These are phyloP conservation scores for Petrocephalus zakoni DNA, from an alignment of 2,113 vertebrate genomes.

Conservation along the genomic window DNA sequence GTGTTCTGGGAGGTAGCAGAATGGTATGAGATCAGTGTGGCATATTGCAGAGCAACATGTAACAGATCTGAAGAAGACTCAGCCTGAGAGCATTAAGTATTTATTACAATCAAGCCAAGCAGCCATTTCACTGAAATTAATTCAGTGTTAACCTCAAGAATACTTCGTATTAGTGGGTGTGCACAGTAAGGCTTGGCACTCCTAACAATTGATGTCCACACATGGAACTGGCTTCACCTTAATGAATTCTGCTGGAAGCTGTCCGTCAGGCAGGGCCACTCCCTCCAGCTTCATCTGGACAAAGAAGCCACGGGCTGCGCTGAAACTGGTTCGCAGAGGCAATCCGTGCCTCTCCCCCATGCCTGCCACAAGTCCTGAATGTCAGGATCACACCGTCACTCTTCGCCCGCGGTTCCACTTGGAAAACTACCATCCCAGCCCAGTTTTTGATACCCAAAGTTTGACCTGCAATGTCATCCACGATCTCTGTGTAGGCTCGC, in stretches of 20 bases:
- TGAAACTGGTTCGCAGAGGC: constrained; percentile 90
- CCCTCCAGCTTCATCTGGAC: constrained; percentile 83
- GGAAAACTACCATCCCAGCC: background rate
- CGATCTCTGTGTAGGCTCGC: constrained; percentile 88
- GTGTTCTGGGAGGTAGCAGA: background rate
- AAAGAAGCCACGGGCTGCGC: constrained; percentile 84
- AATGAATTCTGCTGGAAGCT: constrained; percentile 84
- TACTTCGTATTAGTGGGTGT: background rate
- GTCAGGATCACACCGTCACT: constrained; percentile 8
- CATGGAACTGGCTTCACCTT: constrained; percentile 67
- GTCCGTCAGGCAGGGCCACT: constrained; percentile 57
- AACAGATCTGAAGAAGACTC: background rate
- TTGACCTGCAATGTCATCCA: constrained; percentile 94
- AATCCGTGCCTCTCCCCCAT: constrained; percentile 77
- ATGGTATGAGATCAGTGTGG: background rate
- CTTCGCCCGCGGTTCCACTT: background rate
- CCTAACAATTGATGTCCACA: background rate
- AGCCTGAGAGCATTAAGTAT: background rate
- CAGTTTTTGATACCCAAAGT: background rate
- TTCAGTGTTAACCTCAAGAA: background rate
- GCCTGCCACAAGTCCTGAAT: constrained; percentile 77
- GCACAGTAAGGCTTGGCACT: background rate
- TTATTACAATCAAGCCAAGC: background rate
- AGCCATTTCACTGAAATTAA: background rate
- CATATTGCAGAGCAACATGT: background rate